Evolutionary conservation across 2,888 invertebrate species (phyloP).

Genomic region (Drosophila quinaria): DNA sequence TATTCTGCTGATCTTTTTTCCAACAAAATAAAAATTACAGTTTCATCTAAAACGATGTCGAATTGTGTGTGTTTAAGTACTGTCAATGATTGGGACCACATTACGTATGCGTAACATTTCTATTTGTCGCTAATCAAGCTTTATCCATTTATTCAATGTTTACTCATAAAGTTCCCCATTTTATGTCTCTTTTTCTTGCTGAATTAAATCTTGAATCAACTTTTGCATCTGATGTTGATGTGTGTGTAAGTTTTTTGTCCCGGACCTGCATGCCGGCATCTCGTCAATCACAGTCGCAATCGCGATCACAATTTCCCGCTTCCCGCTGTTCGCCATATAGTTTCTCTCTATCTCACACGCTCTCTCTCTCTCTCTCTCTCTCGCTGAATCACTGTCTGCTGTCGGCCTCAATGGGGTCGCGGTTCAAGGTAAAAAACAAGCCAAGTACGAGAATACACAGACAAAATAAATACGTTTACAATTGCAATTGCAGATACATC

Average conservation of each 20-base stretch:
- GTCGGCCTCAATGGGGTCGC: constrained; percentile 52
- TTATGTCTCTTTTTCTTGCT: not conserved
- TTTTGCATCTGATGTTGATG: constrained; percentile 11
- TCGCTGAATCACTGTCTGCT: constrained; percentile 3
- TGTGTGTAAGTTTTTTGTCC: constrained; percentile 17
- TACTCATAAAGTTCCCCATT: constrained; percentile 12
- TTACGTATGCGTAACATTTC: constrained; percentile 45
- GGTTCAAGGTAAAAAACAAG: constrained; percentile 58
- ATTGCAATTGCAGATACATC: constrained; percentile 17
- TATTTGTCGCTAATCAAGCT: constrained; percentile 33
- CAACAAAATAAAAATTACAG: not conserved
- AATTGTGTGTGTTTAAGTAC: not conserved
- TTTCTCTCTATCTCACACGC: constrained; percentile 1
- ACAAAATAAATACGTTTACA: constrained; percentile 19
- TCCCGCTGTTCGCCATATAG: constrained; percentile 2
- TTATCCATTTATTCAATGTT: constrained; percentile 37
- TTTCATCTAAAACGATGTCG: not conserved
- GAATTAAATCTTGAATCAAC: constrained; percentile 13
- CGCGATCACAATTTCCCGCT: constrained; percentile 27
- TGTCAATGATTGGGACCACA: constrained; percentile 25
- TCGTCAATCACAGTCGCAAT: constrained; percentile 42
- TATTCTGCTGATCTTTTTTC: no score
- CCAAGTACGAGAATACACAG: constrained; percentile 24
- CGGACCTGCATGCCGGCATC: constrained; percentile 39
- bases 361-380: constrained; percentile 3